Base-by-base conservation (phyloP, 1,140 invertebrate species). In the Drosophila hydei region DNA sequence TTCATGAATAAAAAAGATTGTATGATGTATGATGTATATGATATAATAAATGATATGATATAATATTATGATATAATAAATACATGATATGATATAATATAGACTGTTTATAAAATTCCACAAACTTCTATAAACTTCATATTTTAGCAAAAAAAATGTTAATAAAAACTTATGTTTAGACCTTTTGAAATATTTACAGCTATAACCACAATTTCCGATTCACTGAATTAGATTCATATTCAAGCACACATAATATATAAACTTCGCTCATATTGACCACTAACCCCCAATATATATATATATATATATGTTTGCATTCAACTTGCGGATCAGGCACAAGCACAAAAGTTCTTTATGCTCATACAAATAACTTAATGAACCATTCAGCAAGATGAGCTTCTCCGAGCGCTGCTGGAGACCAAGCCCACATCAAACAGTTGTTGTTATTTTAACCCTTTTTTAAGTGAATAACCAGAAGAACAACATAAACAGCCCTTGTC, bases 361-460 rank as follows among this genome's bases (percentile, higher is more conserved):
- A 71, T 42, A 78, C 65, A 75, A 67, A 84, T 64, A 75, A 62
- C 81, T 75, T 88, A 81, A 85, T 88, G 81, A 85, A 81, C 65
- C 81, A 77, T 81, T 61, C 54, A 72, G 60, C 58, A 36, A 81
- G 54, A 50, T 48, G 38, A 38, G 45, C 16, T 30, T n/a, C 38
- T 38, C 52, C 65, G 56, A 77, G 23, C n/a, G 8, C 12, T 27
- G 25, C 6, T 23, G 23, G 63, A 40, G 33, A 58, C 33, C 67
- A 48, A 70, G 75, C 69, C 56, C 77, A 85, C 83, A 85, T 85
- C 83, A 85, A 88, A 85, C 81, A 85, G 80, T 87, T 81, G 30
- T 33, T 80, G 71, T 81, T 83, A 81, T 81, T 80, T 81, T 69
- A 85, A 87, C 83, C 81, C 78, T 81, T 85, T 84, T 85, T 69